A percentile compares a stretch with the other conserved stretches of the same genome.
These are phyloP conservation scores for Drosophila pseudotalamancana DNA, from an alignment of 2,888 invertebrate species.

Conservation along the genomic window DNA sequence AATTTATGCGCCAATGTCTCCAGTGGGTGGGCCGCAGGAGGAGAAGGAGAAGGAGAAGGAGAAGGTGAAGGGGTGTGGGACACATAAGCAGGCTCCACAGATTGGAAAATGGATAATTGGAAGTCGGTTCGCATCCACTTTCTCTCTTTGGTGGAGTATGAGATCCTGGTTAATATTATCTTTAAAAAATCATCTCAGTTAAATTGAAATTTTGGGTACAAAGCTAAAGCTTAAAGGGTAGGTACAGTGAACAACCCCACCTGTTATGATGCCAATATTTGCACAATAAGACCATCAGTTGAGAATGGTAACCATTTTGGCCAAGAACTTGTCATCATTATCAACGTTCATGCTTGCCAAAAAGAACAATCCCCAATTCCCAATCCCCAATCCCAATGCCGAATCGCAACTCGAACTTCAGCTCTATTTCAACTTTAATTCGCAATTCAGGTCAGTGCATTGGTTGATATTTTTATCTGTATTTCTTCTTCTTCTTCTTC, in stretches of 20 bases:
- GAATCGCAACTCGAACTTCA: not conserved
- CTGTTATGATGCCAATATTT: slow-evolving; percentile 11
- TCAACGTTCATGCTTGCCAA: slow-evolving; percentile 3
- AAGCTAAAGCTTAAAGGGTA: slow-evolving; percentile 44
- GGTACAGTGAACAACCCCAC: not conserved
- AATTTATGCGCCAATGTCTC: slow-evolving; percentile 77
- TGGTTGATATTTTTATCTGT: slow-evolving; percentile 32
- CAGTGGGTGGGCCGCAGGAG: slow-evolving; percentile 44
- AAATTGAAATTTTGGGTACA: slow-evolving; percentile 63
- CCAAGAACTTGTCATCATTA: slow-evolving; percentile 51
- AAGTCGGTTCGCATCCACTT: slow-evolving; percentile 32
- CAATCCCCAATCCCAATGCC: not conserved
- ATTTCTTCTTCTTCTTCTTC: not conserved
- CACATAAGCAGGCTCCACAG: slow-evolving; percentile 47
- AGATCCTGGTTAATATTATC: slow-evolving; percentile 63
- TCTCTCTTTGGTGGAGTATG: slow-evolving; percentile 25
- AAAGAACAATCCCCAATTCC: slow-evolving; percentile 15
- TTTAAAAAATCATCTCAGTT: slow-evolving; percentile 73
- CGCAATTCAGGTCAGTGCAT: slow-evolving; percentile 28
- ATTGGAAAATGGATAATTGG: slow-evolving; percentile 75
- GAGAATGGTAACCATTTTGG: slow-evolving; percentile 25
- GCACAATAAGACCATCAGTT: slow-evolving; percentile 56
- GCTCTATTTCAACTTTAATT: slow-evolving; percentile 40
- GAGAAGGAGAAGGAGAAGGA: no score
- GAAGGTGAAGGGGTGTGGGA: no score